Conservation (phyloP, 2,113 vertebrate species). For the Onychostoma macrolepis region DNA sequence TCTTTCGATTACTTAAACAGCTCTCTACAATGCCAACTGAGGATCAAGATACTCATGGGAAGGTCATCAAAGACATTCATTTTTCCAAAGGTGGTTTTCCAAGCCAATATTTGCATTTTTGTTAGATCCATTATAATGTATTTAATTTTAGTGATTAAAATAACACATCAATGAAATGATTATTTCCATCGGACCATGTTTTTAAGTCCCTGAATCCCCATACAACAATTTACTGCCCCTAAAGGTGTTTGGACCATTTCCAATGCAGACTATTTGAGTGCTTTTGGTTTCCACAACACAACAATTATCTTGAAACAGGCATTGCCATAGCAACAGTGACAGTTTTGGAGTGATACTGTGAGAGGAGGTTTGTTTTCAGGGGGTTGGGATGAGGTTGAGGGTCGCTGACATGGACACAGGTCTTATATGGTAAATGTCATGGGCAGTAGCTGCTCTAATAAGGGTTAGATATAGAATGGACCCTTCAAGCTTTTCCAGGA, state of each 20-base stretch:
- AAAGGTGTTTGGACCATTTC: slow-evolving; percentile 27
- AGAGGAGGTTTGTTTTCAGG: slow-evolving; percentile 44
- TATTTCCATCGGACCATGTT: neutral
- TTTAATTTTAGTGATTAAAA: neutral
- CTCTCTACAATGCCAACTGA: neutral
- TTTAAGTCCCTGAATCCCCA: neutral
- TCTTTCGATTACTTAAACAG: neutral
- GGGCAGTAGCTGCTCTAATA: slow-evolving; percentile 45
- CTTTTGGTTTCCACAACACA: slow-evolving; percentile 43
- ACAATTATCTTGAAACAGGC: slow-evolving; percentile 42
- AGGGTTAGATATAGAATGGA: slow-evolving; percentile 42
- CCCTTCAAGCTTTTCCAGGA: slow-evolving; percentile 15
- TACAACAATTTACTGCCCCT: neutral
- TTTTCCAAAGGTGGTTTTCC: slow-evolving; percentile 10
- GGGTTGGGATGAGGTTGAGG: slow-evolving; percentile 10
- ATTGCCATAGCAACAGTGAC: slow-evolving; percentile 54
- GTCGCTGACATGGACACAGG: slow-evolving; percentile 32
- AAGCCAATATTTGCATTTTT: neutral
- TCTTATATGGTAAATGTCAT: slow-evolving; percentile 53
- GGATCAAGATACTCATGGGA: neutral
- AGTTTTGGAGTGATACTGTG: slow-evolving; percentile 24
- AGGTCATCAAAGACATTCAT: neutral
- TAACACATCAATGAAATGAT: neutral
- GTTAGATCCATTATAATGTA: neutral
- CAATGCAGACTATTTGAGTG: slow-evolving; percentile 31